Evolutionary conservation across 2,113 vertebrate genomes (phyloP), one percentile per base, ranked within the genome.

Genomic region (Todiramphus chloris): DNA sequence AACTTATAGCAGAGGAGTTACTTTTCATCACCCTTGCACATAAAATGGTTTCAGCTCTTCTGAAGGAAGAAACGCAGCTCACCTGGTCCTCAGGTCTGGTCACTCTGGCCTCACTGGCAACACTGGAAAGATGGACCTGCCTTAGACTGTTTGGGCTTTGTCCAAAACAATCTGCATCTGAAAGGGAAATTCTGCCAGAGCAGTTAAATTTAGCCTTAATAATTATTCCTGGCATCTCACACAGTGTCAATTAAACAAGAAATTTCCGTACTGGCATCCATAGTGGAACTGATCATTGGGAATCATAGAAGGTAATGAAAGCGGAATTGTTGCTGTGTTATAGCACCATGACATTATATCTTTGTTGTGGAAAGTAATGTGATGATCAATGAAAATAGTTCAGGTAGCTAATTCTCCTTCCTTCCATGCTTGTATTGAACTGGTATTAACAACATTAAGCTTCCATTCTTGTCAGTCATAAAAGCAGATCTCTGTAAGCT

Each of bases 191-290:
- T 64, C 73, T 96, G 82, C 83, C 80, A 87, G 28, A 89, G 66
- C 30, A 33, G 87, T 95, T 94, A 95, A 94, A 88, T 96, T 93
- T 93, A 90, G 82, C 44, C 70, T 79, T 69, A 79, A 88, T 95
- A 93, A 90, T 92, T 96, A 89, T 92, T 94, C 48, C 69, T 87
- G 75, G 83, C 83, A 96, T 55, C 86, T 90, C 59, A 72, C 2
- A 3, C 82, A 59, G 64, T 0, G 0, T 73, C 77, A 96, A 69
- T 95, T 96, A 96, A 96, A 96, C 53, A 91, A 95, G 30, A 59
- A 74, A 73, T 69, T 80, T 67, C 67, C 41, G 10, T 56, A 27
- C 37, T 63, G 25, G 41, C 37, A 50, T 44, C 46, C 16, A 3
- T 5, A 58, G n/a, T 33, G 43, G 37, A 72, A 50, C 31, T 55